These are phyloP conservation scores for Drosophila micromelanica DNA, from an alignment of 1,140 invertebrate genomes.

Conservation along the genomic window DNA sequence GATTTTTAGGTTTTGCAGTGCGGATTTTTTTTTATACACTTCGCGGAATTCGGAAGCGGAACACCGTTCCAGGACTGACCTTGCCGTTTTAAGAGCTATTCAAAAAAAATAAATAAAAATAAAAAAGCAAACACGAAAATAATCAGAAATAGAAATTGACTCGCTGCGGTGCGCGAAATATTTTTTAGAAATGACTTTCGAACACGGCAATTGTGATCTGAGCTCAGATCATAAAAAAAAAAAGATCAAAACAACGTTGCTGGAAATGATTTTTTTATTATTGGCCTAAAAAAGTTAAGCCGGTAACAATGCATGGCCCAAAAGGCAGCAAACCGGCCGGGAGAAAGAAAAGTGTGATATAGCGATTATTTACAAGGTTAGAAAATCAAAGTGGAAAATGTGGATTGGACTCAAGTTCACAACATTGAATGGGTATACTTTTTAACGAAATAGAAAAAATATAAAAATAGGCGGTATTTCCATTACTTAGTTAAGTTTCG, in stretches of 20 bases:
- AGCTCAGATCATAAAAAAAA: slow-evolving; percentile 64
- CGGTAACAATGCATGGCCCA: slow-evolving; percentile 25
- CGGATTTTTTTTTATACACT: slow-evolving; percentile 34
- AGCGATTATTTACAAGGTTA: slow-evolving; percentile 33
- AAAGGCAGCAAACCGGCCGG: slow-evolving; percentile 31
- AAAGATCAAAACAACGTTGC: slow-evolving; percentile 40
- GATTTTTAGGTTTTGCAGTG: slow-evolving; percentile 43
- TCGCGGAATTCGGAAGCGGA: slow-evolving; percentile 76
- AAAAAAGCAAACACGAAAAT: slow-evolving; percentile 6
- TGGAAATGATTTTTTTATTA: slow-evolving; percentile 73
- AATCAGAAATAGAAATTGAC: slow-evolving; percentile 66
- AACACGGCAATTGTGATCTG: slow-evolving; percentile 24
- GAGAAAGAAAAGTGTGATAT: neutral
- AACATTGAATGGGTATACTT: neutral
- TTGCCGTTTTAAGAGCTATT: slow-evolving; percentile 40
- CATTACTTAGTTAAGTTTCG: too few relatives aligned
- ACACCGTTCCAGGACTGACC: slow-evolving; percentile 45
- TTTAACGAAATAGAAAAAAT: neutral
- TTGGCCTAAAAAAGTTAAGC: slow-evolving; percentile 58
- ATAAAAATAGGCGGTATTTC: neutral
- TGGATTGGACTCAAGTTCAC: neutral
- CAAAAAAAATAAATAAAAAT: neutral
- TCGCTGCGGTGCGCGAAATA: slow-evolving; percentile 71
- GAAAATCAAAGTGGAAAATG: neutral
- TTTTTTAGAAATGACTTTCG: slow-evolving; percentile 70